These are phyloP conservation scores for Malaclemys terrapin DNA, from an alignment of 2,113 vertebrate genomes.

Conservation along the genomic window DNA sequence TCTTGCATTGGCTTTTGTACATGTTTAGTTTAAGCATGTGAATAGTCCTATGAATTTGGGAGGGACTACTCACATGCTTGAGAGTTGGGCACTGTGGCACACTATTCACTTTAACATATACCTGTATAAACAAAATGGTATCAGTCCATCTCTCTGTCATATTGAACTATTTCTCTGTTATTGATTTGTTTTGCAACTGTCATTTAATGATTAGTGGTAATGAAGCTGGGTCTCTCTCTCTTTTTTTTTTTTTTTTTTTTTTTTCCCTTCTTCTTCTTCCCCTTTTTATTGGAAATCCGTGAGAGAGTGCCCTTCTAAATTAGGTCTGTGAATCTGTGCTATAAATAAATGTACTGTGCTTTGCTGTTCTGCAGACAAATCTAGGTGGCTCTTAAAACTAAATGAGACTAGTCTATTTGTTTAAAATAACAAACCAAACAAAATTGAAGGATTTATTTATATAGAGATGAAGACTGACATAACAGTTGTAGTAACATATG, in stretches of 20 bases:
- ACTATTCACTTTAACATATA: not conserved
- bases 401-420: not conserved
- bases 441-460: not conserved
- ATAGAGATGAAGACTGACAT: not conserved
- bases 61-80: not conserved
- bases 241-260: not conserved
- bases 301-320: constrained; percentile 52
- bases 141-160: not conserved
- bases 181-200: not conserved
- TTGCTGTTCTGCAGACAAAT: constrained; percentile 28
- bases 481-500: not conserved
- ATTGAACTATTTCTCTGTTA: not conserved
- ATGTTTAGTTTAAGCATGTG: not conserved
- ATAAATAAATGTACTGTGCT: constrained; percentile 53
- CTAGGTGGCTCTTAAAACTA: not conserved
- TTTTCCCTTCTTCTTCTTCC: not conserved
- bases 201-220: not conserved
- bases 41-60: not conserved
- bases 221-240: not conserved
- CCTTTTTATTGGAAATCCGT: constrained; percentile 66
- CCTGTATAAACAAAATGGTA: not conserved
- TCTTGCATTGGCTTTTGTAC: not conserved
- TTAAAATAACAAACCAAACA: not conserved
- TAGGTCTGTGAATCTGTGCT: constrained; percentile 31
- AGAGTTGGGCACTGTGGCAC: not conserved